A percentile compares a stretch with the other conserved stretches of the same genome.
Conservation (phyloP, 2,797 vertebrate genomes). For the Arrhamphus sclerolepis region DNA sequence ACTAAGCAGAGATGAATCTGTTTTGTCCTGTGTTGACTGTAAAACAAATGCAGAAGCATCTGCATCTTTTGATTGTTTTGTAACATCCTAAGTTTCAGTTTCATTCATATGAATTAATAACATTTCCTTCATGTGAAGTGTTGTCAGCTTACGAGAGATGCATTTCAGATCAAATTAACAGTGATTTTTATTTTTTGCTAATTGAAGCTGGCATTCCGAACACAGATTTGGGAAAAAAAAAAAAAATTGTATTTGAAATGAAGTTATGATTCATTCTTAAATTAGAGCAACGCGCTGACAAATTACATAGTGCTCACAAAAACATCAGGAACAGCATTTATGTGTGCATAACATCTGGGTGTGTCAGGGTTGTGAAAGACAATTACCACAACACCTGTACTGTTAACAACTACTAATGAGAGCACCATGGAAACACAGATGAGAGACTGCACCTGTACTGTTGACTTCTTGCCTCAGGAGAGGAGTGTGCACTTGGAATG, state of each 20-base stretch:
- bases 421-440: constrained; percentile 70
- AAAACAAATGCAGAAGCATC: neutral
- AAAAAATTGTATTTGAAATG: neutral
- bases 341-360: constrained; percentile 36
- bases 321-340: constrained; percentile 5
- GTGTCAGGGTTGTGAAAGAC: constrained; percentile 53
- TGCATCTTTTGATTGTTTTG: neutral
- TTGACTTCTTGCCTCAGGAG: constrained; percentile 43
- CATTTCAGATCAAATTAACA: neutral
- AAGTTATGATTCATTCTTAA: constrained; percentile 14
- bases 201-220: neutral
- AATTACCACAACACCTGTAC: constrained; percentile 78
- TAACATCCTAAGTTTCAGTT: neutral
- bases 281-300: neutral
- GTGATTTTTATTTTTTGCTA: neutral
- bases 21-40: neutral
- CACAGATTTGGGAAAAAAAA: neutral
- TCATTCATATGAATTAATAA: neutral
- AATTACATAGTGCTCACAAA: constrained; percentile 15
- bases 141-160: neutral
- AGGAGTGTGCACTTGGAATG: constrained; percentile 53
- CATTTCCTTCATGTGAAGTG: too few relatives aligned
- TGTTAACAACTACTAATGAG: constrained; percentile 78
- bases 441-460: constrained; percentile 71
- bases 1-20: too few relatives aligned